phyloP scores from a whole-genome alignment of 2,888 invertebrate species.

The Busseola fusca region DNA sequence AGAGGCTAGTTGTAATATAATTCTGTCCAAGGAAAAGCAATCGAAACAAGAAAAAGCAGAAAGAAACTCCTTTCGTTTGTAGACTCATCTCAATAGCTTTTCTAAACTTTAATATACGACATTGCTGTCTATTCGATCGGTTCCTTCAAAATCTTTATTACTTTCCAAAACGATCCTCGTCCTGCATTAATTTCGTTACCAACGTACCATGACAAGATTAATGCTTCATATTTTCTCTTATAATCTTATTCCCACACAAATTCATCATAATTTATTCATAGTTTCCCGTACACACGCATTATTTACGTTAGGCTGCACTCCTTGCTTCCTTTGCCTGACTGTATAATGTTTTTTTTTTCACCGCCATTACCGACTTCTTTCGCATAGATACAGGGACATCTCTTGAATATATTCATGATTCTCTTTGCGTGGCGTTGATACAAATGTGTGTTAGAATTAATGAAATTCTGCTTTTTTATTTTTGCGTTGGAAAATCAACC shows the following conservation, averaged over 20 bases:
- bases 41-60: not conserved
- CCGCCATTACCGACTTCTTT: slow-evolving; percentile 49
- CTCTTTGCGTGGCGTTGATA: slow-evolving; percentile 39
- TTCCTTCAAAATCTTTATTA: not conserved
- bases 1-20: too few relatives aligned
- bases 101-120: not conserved
- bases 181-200: slow-evolving; percentile 8
- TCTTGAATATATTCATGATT: slow-evolving; percentile 61
- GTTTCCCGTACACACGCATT: slow-evolving; percentile 47
- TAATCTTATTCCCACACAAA: slow-evolving; percentile 40
- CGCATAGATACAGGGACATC: slow-evolving; percentile 24
- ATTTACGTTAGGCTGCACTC: slow-evolving; percentile 44
- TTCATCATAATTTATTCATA: slow-evolving; percentile 59
- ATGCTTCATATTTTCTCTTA: slow-evolving; percentile 35
- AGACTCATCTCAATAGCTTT: not conserved
- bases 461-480: not conserved
- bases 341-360: slow-evolving; percentile 50
- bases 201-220: slow-evolving; percentile 5
- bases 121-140: not conserved
- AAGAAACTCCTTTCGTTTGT: not conserved
- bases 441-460: slow-evolving; percentile 51
- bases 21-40: not conserved
- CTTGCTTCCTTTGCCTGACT: slow-evolving; percentile 38
- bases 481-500: slow-evolving; percentile 6
- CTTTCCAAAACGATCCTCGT: slow-evolving; percentile 13